Conservation (phyloP, 2,888 invertebrate genomes). For the Buathra laborator region DNA sequence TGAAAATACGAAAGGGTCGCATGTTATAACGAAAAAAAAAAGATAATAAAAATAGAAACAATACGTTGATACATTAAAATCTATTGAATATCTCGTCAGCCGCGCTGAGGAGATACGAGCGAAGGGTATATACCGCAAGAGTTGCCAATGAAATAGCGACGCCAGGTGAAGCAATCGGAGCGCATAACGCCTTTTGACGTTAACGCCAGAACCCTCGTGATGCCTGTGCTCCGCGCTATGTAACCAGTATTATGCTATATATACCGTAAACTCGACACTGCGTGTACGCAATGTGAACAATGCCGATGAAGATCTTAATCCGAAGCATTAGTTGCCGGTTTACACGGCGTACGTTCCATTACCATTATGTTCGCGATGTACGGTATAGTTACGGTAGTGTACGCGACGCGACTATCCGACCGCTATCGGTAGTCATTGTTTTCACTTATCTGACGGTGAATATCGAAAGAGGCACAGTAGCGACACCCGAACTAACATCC, state of each 20-base stretch:
- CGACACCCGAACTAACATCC: conserved; percentile 13
- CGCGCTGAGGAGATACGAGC: conserved; percentile 70
- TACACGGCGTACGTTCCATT: conserved; percentile 77
- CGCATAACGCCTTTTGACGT: conserved; percentile 83
- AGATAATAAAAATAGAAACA: conserved; percentile 56
- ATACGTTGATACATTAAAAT: conserved; percentile 75
- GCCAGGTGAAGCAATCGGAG: conserved; percentile 80
- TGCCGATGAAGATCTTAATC: conserved; percentile 81
- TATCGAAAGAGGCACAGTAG: conserved; percentile 17
- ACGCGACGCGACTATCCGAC: conserved; percentile 30
- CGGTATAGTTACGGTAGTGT: neutral
- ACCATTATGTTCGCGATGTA: conserved; percentile 78
- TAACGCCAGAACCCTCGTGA: conserved; percentile 79
- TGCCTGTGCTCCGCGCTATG: conserved; percentile 18
- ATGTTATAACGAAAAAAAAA: neutral
- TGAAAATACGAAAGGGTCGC: neutral
- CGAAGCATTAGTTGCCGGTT: conserved; percentile 80
- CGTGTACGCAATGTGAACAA: conserved; percentile 74
- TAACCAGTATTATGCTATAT: conserved; percentile 49
- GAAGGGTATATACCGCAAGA: conserved; percentile 61
- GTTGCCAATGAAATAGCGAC: conserved; percentile 58
- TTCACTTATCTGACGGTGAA: conserved; percentile 58
- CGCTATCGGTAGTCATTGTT: conserved; percentile 46
- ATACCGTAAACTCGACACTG: conserved; percentile 74
- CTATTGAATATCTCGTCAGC: conserved; percentile 74